Base-by-base conservation (phyloP, 2,797 vertebrate species). In the Anabacerthia variegaticeps region DNA sequence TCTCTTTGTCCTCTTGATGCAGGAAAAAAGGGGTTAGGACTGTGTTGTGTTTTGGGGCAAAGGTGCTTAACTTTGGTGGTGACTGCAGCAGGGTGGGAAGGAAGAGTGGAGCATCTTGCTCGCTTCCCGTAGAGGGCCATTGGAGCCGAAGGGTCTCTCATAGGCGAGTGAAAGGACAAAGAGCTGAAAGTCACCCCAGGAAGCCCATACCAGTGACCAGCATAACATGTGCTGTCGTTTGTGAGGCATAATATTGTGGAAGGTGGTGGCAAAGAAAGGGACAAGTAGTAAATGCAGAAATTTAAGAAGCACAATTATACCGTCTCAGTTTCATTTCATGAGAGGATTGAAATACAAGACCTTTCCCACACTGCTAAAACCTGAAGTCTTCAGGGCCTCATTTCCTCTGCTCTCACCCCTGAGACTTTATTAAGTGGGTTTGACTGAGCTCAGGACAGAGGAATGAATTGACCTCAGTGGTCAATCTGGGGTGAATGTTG, bases 121-220 rank as follows among this genome's bases (percentile, higher is more conserved):
- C 2, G 55, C 11, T 52, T 67, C 37, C 8, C 5, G 4, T 0
- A 20, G 34, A 3, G 8, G 48, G 61, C 9, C 3, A 1, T 2
- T 59, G 55, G 44, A 79, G 23, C 51, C 20, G 14, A n/a, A 61
- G 13, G 12, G 18, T 71, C 19, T 66, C 23, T 24, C 13, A 0
- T 0, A 44, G 32, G 21, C 21, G 28, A 6, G 8, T 26, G 34
- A 34, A 32, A 56, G 27, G 27, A 26, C 24, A 37, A 6, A 48
- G 69, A 68, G 44, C 32, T 95, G 72, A 26, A 48, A 20, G 81
- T 65, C n/a, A 26, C 78, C 58, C 26, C 37, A 14, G 74, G 37
- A 74, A 39, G 30, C 27, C 22, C 0, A 0, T 62, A 18, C 63
- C 52, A 14, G 34, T 71, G 65, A 51, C 26, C 20, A 51, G 10